Conservation (phyloP, 2,113 vertebrate species). For the Oryzias woworae region DNA sequence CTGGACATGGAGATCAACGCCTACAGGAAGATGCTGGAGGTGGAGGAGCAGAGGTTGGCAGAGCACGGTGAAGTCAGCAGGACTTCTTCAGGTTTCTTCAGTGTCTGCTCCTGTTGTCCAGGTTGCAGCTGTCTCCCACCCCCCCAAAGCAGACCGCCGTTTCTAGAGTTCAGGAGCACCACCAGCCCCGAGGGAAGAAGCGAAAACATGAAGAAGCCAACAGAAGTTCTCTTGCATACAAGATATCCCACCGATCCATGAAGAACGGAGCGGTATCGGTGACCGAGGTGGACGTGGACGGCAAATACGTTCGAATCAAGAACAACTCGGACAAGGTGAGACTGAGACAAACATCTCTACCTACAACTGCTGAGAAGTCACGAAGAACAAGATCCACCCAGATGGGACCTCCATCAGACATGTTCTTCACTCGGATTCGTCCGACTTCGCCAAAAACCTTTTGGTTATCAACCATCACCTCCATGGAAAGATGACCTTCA, state of each 20-base stretch:
- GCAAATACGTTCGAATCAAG: constrained; percentile 80
- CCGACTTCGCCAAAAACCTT: too few species aligned
- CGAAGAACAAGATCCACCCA: background rate
- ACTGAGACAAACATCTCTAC: background rate
- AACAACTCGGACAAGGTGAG: constrained; percentile 79
- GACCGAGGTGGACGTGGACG: constrained; percentile 80
- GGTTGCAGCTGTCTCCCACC: constrained; percentile 80
- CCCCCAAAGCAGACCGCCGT: constrained; percentile 43
- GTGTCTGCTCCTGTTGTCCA: constrained; percentile 25
- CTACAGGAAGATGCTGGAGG: constrained; percentile 87
- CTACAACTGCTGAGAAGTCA: too few species aligned
- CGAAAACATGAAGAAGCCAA: constrained; percentile 75
- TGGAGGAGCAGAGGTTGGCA: constrained; percentile 83
- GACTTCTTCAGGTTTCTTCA: background rate
- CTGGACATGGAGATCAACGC: constrained; percentile 87
- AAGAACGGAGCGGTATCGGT: constrained; percentile 72
- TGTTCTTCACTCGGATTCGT: background rate
- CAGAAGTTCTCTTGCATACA: constrained; percentile 51
- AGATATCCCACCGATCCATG: constrained; percentile 71
- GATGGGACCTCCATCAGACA: background rate
- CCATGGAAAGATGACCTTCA: too few species aligned
- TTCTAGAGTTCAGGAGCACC: constrained; percentile 55
- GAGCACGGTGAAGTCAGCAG: too few species aligned
- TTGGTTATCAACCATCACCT: too few species aligned
- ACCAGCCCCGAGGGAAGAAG: constrained; percentile 71